Evolutionary conservation across 2,113 vertebrate genomes (phyloP).

Genomic region (Agapornis roseicollis): DNA sequence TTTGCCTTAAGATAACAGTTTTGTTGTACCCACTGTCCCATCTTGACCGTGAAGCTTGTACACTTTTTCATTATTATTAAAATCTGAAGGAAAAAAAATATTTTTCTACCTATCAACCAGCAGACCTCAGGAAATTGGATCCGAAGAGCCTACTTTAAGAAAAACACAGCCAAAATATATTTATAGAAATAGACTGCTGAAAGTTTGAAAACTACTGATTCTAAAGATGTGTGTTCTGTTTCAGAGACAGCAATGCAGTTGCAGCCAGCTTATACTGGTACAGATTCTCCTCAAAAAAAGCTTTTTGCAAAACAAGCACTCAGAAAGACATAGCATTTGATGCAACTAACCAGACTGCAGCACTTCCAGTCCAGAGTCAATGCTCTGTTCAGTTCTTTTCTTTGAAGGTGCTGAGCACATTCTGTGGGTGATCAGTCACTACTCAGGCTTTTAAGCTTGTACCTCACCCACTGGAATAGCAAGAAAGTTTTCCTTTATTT

Average conservation of each 20-base stretch:
- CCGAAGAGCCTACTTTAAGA: neutral
- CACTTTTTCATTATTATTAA: constrained; percentile 72
- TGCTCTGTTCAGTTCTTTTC: neutral
- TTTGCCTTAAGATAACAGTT: constrained; percentile 82
- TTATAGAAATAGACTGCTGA: constrained; percentile 15
- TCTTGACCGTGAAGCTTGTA: constrained; percentile 71
- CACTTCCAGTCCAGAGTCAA: neutral
- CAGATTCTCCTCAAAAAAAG: neutral
- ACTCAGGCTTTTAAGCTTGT: neutral
- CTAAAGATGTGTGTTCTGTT: neutral
- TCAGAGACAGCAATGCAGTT: neutral
- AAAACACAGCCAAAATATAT: constrained; percentile 44
- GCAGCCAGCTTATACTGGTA: neutral
- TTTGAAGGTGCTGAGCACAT: neutral
- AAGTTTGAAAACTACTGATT: constrained; percentile 31
- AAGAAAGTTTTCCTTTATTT: neutral
- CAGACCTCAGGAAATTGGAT: constrained; percentile 37
- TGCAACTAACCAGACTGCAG: neutral
- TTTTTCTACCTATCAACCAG: constrained; percentile 52
- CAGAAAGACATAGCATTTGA: neutral
- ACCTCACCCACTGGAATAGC: neutral
- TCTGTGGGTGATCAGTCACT: neutral
- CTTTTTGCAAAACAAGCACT: neutral
- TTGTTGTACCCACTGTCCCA: constrained; percentile 73
- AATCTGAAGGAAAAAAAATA: constrained; percentile 58